These are phyloP conservation scores for Sarcophaga variegata DNA, from an alignment of 2,888 invertebrate genomes.

Conservation along the genomic window DNA sequence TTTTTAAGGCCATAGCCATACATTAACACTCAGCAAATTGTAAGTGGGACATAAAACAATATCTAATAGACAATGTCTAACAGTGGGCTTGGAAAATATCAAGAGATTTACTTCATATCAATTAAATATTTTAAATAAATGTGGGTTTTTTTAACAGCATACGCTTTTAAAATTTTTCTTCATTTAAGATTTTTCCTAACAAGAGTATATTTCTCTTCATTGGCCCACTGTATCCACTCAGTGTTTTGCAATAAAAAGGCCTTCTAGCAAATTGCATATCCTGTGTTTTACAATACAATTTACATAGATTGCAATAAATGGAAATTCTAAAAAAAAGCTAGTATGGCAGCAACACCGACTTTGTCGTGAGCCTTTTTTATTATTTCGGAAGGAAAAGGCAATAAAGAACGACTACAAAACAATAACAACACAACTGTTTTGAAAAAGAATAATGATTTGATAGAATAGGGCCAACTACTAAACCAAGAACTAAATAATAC, in stretches of 20 bases:
- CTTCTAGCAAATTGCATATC: conserved; percentile 65
- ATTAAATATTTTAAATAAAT: too few relatives aligned
- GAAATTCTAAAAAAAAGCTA: neutral
- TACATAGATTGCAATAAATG: conserved; percentile 39
- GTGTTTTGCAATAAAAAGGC: conserved; percentile 19
- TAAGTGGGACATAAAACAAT: neutral
- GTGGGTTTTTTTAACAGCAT: too few relatives aligned
- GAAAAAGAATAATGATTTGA: too few relatives aligned
- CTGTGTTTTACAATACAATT: conserved; percentile 57
- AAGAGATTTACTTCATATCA: too few relatives aligned
- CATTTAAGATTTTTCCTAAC: too few relatives aligned
- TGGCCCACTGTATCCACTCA: conserved; percentile 24
- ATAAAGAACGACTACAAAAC: too few relatives aligned
- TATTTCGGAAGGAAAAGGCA: too few relatives aligned
- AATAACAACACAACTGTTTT: too few relatives aligned
- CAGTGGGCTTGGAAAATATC: neutral
- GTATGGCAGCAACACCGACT: neutral
- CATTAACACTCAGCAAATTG: neutral
- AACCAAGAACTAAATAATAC: too few relatives aligned
- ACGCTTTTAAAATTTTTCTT: too few relatives aligned
- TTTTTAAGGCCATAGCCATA: too few relatives aligned
- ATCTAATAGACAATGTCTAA: neutral
- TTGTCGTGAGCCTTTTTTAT: neutral
- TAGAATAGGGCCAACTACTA: too few relatives aligned
- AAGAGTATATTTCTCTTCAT: neutral